Percentiles rank a stretch among this genome's conserved stretches.
These are phyloP conservation scores for Nematopogon swammerdamellus DNA, from an alignment of 2,888 invertebrate genomes.

Conservation along the genomic window DNA sequence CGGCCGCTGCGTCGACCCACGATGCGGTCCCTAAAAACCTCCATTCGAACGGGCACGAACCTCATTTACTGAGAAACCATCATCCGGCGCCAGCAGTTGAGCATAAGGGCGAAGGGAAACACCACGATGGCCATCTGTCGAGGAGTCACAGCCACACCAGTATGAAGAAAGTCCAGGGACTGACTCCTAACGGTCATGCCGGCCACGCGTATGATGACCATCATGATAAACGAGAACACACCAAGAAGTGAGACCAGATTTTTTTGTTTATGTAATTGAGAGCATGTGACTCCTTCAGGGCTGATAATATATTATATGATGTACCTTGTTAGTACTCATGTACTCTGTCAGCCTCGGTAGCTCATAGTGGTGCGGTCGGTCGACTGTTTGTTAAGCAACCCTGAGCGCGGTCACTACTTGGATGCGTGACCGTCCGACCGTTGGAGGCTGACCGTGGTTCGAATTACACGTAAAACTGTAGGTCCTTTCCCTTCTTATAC, in stretches of 20 bases:
- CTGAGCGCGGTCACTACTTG: too few species aligned
- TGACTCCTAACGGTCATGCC: constrained; percentile 34
- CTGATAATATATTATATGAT: too few species aligned
- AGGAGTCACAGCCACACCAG: constrained; percentile 45
- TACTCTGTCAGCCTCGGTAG: too few species aligned
- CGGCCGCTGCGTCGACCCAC: constrained; percentile 20
- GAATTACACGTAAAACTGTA: too few species aligned
- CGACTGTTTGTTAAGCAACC: too few species aligned
- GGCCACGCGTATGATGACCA: constrained; percentile 18
- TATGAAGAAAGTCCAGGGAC: constrained; percentile 35
- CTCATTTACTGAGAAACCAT: not conserved
- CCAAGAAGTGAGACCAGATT: constrained; percentile 42
- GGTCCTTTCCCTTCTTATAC: too few species aligned
- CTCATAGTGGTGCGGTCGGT: too few species aligned
- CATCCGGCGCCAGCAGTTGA: not conserved
- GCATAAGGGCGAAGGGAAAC: constrained; percentile 1
- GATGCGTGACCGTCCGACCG: too few species aligned
- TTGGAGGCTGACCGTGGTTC: too few species aligned
- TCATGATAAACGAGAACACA: constrained; percentile 18
- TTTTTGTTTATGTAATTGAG: too few species aligned
- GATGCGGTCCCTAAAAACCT: constrained; percentile 14
- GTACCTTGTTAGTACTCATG: too few species aligned
- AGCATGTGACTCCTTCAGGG: too few species aligned
- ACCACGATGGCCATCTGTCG: constrained; percentile 25
- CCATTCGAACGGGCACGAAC: not conserved